A percentile compares a stretch with the other conserved stretches of the same genome.
phyloP scores from a whole-genome alignment of 2,113 vertebrate species.

The Turdus rufiventris region DNA sequence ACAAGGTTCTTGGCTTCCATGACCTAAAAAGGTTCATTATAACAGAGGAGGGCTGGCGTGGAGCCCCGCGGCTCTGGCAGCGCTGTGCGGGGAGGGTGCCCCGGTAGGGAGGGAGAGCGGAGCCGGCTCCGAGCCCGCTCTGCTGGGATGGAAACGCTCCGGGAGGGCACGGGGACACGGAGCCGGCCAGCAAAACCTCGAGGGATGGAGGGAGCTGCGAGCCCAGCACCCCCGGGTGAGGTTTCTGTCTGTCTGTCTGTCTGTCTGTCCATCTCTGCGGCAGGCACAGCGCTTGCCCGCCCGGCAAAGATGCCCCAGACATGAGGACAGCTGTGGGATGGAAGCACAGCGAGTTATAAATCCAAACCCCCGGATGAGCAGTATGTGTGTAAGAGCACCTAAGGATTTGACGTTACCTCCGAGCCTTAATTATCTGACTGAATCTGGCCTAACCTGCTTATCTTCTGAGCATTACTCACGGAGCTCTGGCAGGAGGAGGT shows the following conservation, averaged over 20 bases:
- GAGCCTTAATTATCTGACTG: neutral
- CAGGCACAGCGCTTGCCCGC: neutral
- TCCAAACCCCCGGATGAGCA: neutral
- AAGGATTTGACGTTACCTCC: neutral
- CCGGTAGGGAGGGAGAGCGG: neutral
- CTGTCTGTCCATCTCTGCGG: neutral
- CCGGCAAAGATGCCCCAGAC: neutral
- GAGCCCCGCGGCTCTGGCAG: neutral
- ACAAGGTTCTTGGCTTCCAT: neutral
- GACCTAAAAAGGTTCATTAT: conserved; percentile 4
- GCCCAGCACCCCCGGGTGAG: fast-evolving
- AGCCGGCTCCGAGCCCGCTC: neutral
- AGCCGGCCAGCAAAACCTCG: neutral
- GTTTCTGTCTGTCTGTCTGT: neutral
- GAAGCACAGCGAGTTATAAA: neutral
- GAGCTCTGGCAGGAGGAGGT: conserved; percentile 3
- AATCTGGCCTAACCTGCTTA: conserved; percentile 54
- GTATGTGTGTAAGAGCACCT: neutral
- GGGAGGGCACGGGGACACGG: neutral
- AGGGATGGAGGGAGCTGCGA: neutral
- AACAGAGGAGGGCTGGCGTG: neutral
- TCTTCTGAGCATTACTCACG: conserved; percentile 28
- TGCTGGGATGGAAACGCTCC: fast-evolving
- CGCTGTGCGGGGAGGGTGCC: neutral
- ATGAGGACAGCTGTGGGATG: neutral